Evolutionary conservation across 2,888 invertebrate genomes (phyloP), one percentile per base, ranked within the genome.

Genomic region (Mythimna impura): DNA sequence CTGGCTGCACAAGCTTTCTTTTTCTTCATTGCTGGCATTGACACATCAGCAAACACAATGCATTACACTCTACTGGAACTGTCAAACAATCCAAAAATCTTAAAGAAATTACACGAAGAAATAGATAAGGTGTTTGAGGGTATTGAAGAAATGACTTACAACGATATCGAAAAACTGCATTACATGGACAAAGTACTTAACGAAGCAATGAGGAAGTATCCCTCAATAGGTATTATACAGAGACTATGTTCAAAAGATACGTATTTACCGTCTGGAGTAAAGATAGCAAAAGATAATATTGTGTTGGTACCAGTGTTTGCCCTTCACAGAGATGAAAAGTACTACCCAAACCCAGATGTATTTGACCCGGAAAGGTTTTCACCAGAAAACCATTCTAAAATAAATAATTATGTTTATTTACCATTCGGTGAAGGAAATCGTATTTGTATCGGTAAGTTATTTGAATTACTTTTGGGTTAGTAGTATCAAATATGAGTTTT

Each of bases 391-490:
- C 54, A 76, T 50, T 67, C 78, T 4, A 86, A 89, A 40, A 84
- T 89, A 54, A 82, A 88, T 2, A 94, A 93, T 57, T 95, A 89
- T 81, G 91, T 91, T 30, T 96, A 92, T 85, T 82, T 96, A 74
- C 95, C 96, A 10, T 96, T 96, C 87, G 96, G 96, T 17, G 96
- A 94, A 84, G 96, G 96, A 60, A 95, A 96, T 60, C 90, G 96
- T 52, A 92, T 93, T 81, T 96, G 96, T 82, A 91, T 96, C 66
- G 96, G 96, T 96, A 87, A 92, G 92, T 87, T 47, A 30, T 40
- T 2, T 47, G 5, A 67, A 68, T 54, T 14, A n/a, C 1, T 63
- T n/a, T 50, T 62, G 1, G 0, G 0, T 52, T 34, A 43, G 34
- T 12, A 14, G 9, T 65, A 25, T 14, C 20, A 10, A 30, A 55